Conservation (phyloP, 2,797 vertebrate species). For the Lutjanus argentimaculatus region DNA sequence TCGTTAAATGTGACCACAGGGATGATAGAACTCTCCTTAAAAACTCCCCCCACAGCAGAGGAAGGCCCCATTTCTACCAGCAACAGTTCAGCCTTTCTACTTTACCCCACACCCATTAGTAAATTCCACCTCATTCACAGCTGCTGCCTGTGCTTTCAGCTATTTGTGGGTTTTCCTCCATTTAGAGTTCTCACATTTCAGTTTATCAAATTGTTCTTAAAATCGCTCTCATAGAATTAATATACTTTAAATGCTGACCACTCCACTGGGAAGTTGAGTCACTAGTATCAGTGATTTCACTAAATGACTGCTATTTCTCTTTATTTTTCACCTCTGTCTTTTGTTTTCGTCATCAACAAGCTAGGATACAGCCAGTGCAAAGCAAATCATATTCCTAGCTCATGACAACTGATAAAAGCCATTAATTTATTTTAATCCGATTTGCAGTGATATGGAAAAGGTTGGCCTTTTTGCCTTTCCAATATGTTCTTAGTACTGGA, state of each 20-base stretch:
- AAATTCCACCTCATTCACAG: slow-evolving; percentile 26
- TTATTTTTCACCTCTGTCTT: not conserved
- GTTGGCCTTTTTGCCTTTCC: not conserved
- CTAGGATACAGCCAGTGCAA: not conserved
- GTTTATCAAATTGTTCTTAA: not conserved
- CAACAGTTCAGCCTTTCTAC: slow-evolving; percentile 23
- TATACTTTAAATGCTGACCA: not conserved
- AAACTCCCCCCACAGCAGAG: slow-evolving; percentile 45
- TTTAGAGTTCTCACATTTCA: not conserved
- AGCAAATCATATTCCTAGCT: not conserved
- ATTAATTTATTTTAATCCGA: not conserved
- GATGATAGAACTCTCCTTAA: slow-evolving; percentile 28
- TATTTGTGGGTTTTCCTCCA: not conserved
- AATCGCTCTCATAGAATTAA: not conserved
- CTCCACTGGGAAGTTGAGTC: not conserved
- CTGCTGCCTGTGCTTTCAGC: slow-evolving; percentile 12
- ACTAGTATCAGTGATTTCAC: not conserved
- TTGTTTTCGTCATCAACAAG: not conserved
- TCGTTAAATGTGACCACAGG: slow-evolving; percentile 39
- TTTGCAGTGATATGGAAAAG: not conserved
- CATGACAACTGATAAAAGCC: not conserved
- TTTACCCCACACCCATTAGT: slow-evolving; percentile 38
- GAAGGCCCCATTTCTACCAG: slow-evolving; percentile 29
- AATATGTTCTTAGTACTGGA: not conserved
- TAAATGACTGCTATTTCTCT: not conserved